A percentile compares a stretch with the other conserved stretches of the same genome.
Evolutionary conservation across 2,113 vertebrate genomes (phyloP).

Genomic region (Oxyura jamaicensis): DNA sequence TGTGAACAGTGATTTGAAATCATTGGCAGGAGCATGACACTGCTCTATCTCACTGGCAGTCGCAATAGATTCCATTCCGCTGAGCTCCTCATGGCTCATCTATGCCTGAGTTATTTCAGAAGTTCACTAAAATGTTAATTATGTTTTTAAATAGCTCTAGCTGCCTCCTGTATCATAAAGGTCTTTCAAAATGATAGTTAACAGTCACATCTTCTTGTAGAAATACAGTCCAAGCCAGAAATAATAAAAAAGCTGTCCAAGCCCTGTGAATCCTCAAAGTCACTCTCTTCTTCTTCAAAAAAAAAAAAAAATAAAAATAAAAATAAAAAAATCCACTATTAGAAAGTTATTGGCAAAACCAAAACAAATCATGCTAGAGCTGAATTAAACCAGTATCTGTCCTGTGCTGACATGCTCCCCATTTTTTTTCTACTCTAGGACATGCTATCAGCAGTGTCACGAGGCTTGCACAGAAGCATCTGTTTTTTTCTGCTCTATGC

Average conservation of each 20-base stretch:
- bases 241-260: not conserved
- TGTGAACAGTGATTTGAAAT: not conserved
- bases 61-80: not conserved
- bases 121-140: conserved; percentile 21
- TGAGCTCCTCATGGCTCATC: not conserved
- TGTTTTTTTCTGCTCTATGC: not conserved
- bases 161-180: not conserved
- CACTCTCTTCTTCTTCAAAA: not conserved
- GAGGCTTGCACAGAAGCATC: not conserved
- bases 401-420: not conserved
- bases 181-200: not conserved
- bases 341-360: not conserved
- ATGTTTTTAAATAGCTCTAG: not conserved
- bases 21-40: not conserved
- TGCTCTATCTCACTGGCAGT: not conserved
- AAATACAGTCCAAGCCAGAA: not conserved
- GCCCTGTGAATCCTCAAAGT: not conserved
- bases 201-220: not conserved
- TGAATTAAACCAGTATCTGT: not conserved
- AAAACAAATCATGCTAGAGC: not conserved
- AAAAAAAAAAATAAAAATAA: not conserved
- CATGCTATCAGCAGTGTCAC: not conserved
- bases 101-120: conserved; percentile 1
- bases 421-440: not conserved
- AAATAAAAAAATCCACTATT: not conserved